Conservation (phyloP, 2,888 invertebrate species). For the Cyclophora albipunctata region DNA sequence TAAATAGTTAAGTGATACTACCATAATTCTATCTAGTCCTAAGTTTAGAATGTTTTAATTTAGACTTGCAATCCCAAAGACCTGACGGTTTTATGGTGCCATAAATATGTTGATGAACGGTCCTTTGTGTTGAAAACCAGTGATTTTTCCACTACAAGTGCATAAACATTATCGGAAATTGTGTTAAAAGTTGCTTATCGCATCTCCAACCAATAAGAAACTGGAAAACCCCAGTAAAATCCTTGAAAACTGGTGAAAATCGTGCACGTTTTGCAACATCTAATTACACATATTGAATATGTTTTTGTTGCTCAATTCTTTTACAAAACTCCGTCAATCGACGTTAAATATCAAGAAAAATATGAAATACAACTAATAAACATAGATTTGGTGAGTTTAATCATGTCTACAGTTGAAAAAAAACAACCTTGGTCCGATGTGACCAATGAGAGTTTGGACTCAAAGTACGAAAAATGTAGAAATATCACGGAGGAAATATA, state of each 20-base stretch:
- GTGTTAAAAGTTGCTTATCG: conserved; percentile 9
- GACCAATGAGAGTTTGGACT: conserved; percentile 37
- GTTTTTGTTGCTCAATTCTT: conserved; percentile 37
- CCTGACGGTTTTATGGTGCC: conserved; percentile 59
- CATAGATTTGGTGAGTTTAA: conserved; percentile 29
- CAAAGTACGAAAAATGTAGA: conserved; percentile 64
- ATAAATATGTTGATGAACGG: conserved; percentile 58
- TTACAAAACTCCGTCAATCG: conserved; percentile 26
- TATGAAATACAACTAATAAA: conserved; percentile 36
- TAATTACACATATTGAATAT: conserved; percentile 30
- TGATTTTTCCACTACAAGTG: conserved; percentile 33
- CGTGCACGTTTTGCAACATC: conserved; percentile 27
- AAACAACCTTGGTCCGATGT: conserved; percentile 41
- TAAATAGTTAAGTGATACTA: conserved; percentile 38
- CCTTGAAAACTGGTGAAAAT: conserved; percentile 8
- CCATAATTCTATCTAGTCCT: conserved; percentile 63
- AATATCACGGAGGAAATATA: conserved; percentile 69
- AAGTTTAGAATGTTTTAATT: conserved; percentile 42
- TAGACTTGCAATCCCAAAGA: conserved; percentile 43
- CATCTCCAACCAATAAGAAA: conserved; percentile 17
- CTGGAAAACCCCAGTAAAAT: conserved; percentile 15
- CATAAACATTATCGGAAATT: conserved; percentile 22
- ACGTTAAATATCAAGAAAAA: conserved; percentile 27
- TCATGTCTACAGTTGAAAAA: conserved; percentile 55
- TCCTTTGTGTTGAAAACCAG: conserved; percentile 57